These are phyloP conservation scores for Anneissia japonica DNA, from an alignment of 35 echinoderm and acorn worm genomes.

Conservation along the genomic window DNA sequence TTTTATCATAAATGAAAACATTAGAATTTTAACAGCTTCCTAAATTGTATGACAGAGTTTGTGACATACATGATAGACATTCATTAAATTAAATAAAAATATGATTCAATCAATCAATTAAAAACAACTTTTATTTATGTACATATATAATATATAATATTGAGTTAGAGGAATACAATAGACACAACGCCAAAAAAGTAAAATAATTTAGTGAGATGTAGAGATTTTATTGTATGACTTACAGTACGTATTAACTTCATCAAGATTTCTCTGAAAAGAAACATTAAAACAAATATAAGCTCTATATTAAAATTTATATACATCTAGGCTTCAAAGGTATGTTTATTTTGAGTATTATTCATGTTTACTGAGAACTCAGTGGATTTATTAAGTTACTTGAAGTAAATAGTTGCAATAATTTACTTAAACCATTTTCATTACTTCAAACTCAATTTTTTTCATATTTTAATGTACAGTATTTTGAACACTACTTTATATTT, in stretches of 20 bases:
- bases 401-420: background rate
- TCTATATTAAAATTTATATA: background rate
- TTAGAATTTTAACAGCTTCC: background rate
- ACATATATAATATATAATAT: too few relatives aligned
- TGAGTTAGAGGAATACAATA: too few relatives aligned
- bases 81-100: too few relatives aligned
- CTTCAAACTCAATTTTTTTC: background rate
- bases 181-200: too few relatives aligned
- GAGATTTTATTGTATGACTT: too few relatives aligned
- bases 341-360: background rate
- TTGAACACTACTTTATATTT: too few relatives aligned
- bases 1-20: background rate
- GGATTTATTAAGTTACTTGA: background rate
- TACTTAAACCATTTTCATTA: background rate
- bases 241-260: constrained; percentile 30
- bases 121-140: too few relatives aligned
- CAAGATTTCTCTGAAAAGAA: constrained; percentile 18
- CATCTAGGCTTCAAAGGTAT: background rate
- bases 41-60: background rate
- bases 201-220: too few relatives aligned
- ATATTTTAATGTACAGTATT: too few relatives aligned
- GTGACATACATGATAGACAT: too few relatives aligned
- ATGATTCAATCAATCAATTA: too few relatives aligned
- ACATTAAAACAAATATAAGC: background rate
- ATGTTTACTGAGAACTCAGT: background rate